Evolutionary conservation across 92 coral and sea anemone species (phyloP).

Genomic region (Paramuricea clavata): DNA sequence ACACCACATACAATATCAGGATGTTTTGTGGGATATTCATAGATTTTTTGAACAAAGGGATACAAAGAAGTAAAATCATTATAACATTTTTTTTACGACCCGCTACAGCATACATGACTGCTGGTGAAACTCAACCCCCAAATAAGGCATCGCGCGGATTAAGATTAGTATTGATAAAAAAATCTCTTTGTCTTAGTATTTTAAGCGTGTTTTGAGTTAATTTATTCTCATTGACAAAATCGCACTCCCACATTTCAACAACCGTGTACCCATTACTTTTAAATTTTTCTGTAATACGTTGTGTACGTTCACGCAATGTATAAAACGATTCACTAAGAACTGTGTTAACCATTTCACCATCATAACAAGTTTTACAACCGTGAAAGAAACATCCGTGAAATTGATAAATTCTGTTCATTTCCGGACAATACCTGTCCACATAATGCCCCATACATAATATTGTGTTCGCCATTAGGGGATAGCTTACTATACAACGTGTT

Average conservation of each 20-base stretch:
- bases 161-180: conserved; percentile 1
- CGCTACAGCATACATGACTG: background rate
- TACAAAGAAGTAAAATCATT: conserved; percentile 32
- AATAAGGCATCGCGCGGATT: background rate
- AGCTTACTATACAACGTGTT: too few relatives aligned
- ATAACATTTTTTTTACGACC: background rate
- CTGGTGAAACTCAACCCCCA: conserved; percentile 13
- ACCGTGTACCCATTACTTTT: conserved; percentile 15
- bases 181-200: background rate
- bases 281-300: background rate
- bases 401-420: too few relatives aligned
- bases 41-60: conserved; percentile 28
- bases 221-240: background rate
- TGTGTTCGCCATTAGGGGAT: conserved; percentile 33
- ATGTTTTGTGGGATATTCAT: background rate
- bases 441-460: conserved; percentile 26
- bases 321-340: conserved; percentile 17
- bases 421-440: conserved; percentile 26
- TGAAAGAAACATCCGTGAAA: too few relatives aligned
- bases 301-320: background rate
- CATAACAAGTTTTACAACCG: too few relatives aligned
- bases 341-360: background rate
- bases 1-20: background rate
- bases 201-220: background rate
- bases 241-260: background rate